Conservation (phyloP, 2,797 vertebrate species). For the Sebastes cheni region DNA sequence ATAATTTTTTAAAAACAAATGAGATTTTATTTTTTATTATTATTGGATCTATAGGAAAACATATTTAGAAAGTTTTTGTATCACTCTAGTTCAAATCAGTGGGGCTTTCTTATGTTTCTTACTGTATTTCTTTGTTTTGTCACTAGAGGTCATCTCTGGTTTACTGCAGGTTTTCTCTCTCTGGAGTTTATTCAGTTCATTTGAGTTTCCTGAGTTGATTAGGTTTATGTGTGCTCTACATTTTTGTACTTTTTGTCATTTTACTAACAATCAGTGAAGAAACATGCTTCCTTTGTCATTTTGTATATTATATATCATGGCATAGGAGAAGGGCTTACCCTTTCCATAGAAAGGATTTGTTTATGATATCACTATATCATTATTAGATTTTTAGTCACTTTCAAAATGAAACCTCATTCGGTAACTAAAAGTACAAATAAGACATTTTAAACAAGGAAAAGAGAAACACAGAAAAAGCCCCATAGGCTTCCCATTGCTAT, state of each 20-base stretch:
- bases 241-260: not conserved
- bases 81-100: not conserved
- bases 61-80: not conserved
- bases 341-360: not conserved
- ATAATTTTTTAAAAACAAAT: not conserved
- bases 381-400: not conserved
- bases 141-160: slow-evolving; percentile 18
- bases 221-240: not conserved
- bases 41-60: not conserved
- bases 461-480: not conserved
- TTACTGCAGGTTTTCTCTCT: not conserved
- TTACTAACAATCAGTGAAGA: not conserved
- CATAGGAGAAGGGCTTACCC: not conserved
- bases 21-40: too few relatives aligned
- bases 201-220: not conserved
- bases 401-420: not conserved
- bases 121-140: not conserved
- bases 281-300: not conserved
- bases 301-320: not conserved
- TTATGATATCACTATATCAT: not conserved
- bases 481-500: not conserved
- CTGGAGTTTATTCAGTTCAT: not conserved
- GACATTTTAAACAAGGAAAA: not conserved
- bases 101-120: not conserved
- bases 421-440: not conserved